Base-by-base conservation (phyloP, 2,888 invertebrate genomes). In the Drosophila parthenogenetica region DNA sequence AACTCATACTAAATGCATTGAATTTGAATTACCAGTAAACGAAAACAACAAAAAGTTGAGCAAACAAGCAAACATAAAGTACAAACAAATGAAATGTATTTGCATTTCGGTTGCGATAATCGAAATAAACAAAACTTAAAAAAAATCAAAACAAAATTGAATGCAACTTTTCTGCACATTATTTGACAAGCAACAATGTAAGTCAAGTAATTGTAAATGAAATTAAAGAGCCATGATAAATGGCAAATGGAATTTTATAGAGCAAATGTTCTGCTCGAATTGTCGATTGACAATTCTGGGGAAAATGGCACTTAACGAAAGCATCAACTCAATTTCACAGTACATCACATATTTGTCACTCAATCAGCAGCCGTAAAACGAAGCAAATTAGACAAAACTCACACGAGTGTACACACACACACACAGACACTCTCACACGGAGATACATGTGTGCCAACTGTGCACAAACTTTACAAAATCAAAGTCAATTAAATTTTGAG, bases 401-500 rank as follows among this genome's bases (percentile, higher is more conserved):
- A 51, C 40, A 62, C 37, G 39, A 46, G 55, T 35, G 7, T 25
- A 25, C 25, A 45, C 4, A 25, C 14, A 29, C 46, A 46, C 46
- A 25, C 46, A 25, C 45, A 7, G 25, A 25, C 25, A 45, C 10
- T 5, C 14, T 8, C 0, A 2, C 2, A 16, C 22, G 16, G 13
- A 37, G 35, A 35, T 11, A 19, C n/a, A 14, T 16, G 13, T 54
- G 11, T 29, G 29, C 7, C 29, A 29, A 29, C 29, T 29, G 29
- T 8, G 29, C 22, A 29, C 37, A 59, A 73, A 64, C 50, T 79
- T 65, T 77, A 62, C 49, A 66, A 77, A 84, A 72, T 80, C 77
- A 72, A 77, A 85, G 78, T 85, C 81, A 82, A 82, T 82, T 82
- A 82, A 82, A 72, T 81, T 81, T 79, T 74, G 77, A 74, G 82